Percentiles rank a stretch among this genome's conserved stretches.
Evolutionary conservation across 1,140 invertebrate genomes (phyloP).

Genomic region (Drosophila virilis): DNA sequence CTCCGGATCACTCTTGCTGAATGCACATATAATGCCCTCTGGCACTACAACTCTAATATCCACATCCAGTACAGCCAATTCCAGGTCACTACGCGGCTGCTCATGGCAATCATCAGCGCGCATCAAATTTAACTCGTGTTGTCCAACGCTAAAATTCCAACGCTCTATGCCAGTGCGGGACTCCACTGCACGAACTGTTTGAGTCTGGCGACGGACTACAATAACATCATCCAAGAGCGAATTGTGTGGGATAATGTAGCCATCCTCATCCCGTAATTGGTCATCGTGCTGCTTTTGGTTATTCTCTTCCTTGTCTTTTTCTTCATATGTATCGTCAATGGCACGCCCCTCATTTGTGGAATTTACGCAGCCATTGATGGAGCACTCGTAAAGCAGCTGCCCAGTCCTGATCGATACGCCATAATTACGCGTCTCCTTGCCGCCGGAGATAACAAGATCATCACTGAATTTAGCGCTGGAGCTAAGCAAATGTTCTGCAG

Average conservation of each 20-base stretch:
- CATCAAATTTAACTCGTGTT: slow-evolving; percentile 90
- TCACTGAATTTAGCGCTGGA: slow-evolving; percentile 94
- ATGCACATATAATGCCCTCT: slow-evolving; percentile 90
- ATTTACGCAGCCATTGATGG: slow-evolving; percentile 89
- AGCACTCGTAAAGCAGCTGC: slow-evolving; percentile 91
- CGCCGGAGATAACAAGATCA: slow-evolving; percentile 93
- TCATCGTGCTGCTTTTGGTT: slow-evolving; percentile 23
- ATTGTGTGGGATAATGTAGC: slow-evolving; percentile 76
- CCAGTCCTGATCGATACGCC: slow-evolving; percentile 92
- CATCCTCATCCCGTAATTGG: slow-evolving; percentile 49
- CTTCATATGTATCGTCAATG: slow-evolving; percentile 56
- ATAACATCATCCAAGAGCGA: slow-evolving; percentile 88
- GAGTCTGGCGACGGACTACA: slow-evolving; percentile 91
- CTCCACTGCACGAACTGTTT: slow-evolving; percentile 94
- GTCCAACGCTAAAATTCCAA: slow-evolving; percentile 98
- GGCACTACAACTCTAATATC: slow-evolving; percentile 89
- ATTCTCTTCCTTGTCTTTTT: slow-evolving; percentile 21
- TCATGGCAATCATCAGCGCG: slow-evolving; percentile 85
- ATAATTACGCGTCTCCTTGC: slow-evolving; percentile 88
- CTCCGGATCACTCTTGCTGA: slow-evolving; percentile 85
- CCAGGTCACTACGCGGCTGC: slow-evolving; percentile 73
- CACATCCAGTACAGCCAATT: slow-evolving; percentile 85
- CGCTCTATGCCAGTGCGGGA: slow-evolving; percentile 92
- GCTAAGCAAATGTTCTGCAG: slow-evolving; percentile 92
- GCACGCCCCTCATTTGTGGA: slow-evolving; percentile 82